A percentile compares a stretch with the other conserved stretches of the same genome.
Evolutionary conservation across 2,797 vertebrate genomes (phyloP).

Genomic region (Macropodus opercularis): DNA sequence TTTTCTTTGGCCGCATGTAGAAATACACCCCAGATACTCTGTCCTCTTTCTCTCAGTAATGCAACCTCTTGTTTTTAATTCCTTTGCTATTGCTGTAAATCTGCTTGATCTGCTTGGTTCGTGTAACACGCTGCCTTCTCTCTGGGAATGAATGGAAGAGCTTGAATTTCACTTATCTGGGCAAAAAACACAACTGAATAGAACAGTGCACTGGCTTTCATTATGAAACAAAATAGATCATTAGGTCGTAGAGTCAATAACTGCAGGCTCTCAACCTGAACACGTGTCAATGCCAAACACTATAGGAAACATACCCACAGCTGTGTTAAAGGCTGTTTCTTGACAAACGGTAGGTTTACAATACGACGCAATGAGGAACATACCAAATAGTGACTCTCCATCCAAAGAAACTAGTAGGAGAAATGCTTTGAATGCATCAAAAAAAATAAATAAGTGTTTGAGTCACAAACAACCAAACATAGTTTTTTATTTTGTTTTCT

Average conservation of each 20-base stretch:
- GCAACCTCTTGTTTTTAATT: conserved; percentile 26
- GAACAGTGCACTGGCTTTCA: conserved; percentile 47
- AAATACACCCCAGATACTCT: conserved; percentile 40
- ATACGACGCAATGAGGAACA: too few relatives aligned
- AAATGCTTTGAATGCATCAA: too few relatives aligned
- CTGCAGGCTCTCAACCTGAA: conserved; percentile 44
- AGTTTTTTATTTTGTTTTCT: too few relatives aligned
- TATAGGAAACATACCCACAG: conserved; percentile 53
- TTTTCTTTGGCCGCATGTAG: conserved; percentile 49
- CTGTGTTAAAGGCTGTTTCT: too few relatives aligned
- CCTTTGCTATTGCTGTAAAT: conserved; percentile 28
- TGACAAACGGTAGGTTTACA: too few relatives aligned
- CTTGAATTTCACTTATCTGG: conserved; percentile 56
- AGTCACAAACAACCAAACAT: too few relatives aligned
- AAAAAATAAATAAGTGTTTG: too few relatives aligned
- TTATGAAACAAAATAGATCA: conserved; percentile 58
- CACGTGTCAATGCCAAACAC: conserved; percentile 47
- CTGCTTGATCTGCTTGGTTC: conserved; percentile 14
- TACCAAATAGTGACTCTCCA: too few relatives aligned
- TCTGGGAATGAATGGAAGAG: conserved; percentile 36
- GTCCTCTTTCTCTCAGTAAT: conserved; percentile 17
- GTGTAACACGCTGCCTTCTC: conserved; percentile 22
- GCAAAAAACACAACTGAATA: conserved; percentile 28
- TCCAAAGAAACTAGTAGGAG: too few relatives aligned
- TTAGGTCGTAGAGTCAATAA: conserved; percentile 37